These are phyloP conservation scores for Aramus guarauna DNA, from an alignment of 2,113 vertebrate species.

Conservation along the genomic window DNA sequence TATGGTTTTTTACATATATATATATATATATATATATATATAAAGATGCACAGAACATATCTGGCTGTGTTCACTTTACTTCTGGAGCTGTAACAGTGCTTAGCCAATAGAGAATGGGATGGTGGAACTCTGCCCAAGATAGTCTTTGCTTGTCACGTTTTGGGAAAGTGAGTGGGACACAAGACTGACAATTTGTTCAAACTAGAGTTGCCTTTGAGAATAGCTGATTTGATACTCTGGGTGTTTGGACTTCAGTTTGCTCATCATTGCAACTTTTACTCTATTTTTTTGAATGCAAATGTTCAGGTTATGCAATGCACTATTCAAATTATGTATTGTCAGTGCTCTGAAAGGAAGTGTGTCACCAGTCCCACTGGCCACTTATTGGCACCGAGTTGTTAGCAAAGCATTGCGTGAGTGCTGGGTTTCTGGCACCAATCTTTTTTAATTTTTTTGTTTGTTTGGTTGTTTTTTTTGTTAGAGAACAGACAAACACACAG, in stretches of 20 bases:
- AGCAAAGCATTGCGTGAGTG: neutral
- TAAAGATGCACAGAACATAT: neutral
- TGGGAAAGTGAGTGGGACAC: neutral
- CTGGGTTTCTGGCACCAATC: neutral
- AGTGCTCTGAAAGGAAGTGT: slow-evolving; percentile 9
- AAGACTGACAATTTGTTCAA: neutral
- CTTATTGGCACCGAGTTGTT: neutral
- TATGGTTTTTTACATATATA: neutral
- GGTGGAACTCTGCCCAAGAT: neutral
- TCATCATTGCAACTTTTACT: neutral
- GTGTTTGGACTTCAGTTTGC: neutral
- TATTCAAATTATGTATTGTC: neutral
- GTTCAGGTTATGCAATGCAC: neutral
- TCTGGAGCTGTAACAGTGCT: neutral
- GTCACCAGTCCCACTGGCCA: neutral
- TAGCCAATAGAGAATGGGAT: neutral
- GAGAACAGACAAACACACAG: neutral
- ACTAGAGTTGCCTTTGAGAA: neutral
- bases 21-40: neutral
- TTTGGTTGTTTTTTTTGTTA: neutral
- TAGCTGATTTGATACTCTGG: neutral
- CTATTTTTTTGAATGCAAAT: neutral
- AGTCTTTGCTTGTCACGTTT: neutral
- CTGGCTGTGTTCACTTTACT: neutral
- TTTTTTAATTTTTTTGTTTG: neutral